These are phyloP conservation scores for Phrynosoma platyrhinos DNA, from an alignment of 2,113 vertebrate species.

Conservation along the genomic window DNA sequence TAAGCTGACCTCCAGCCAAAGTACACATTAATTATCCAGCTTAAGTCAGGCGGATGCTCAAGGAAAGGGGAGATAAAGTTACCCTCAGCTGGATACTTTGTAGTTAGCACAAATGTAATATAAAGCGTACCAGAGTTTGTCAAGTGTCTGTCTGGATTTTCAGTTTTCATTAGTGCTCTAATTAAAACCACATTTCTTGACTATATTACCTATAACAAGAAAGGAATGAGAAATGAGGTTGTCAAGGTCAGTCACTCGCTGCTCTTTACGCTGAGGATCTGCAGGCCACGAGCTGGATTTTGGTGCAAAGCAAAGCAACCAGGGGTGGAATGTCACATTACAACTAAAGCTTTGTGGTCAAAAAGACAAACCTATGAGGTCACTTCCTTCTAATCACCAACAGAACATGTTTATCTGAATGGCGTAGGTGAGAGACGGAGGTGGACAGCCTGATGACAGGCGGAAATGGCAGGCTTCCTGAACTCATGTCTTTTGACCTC, in stretches of 20 bases:
- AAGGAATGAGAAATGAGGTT: constrained; percentile 86
- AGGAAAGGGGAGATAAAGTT: constrained; percentile 81
- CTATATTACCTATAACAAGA: constrained; percentile 87
- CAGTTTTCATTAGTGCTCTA: constrained; percentile 88
- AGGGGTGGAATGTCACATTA: constrained; percentile 66
- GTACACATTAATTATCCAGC: constrained; percentile 87
- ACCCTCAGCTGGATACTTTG: constrained; percentile 87
- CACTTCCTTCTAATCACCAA: constrained; percentile 74
- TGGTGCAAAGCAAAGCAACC: constrained; percentile 78
- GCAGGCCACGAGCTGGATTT: constrained; percentile 80
- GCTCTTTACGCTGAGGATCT: constrained; percentile 81
- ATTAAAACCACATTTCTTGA: constrained; percentile 87
- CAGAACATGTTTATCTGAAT: constrained; percentile 51
- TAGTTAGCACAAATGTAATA: constrained; percentile 88
- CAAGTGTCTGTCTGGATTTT: constrained; percentile 89
- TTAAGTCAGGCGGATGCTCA: constrained; percentile 84
- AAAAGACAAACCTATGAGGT: constrained; percentile 75
- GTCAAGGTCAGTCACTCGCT: constrained; percentile 81
- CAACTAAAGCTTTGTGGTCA: constrained; percentile 75
- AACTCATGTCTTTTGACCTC: background rate
- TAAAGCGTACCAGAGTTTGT: constrained; percentile 85
- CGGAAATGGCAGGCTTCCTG: constrained; percentile 56
- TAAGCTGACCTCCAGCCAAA: constrained; percentile 85
- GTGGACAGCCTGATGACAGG: constrained; percentile 59
- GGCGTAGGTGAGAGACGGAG: constrained; percentile 42